Base-by-base conservation (phyloP, 1,140 invertebrate genomes). In the Cheumatopsyche charites region DNA sequence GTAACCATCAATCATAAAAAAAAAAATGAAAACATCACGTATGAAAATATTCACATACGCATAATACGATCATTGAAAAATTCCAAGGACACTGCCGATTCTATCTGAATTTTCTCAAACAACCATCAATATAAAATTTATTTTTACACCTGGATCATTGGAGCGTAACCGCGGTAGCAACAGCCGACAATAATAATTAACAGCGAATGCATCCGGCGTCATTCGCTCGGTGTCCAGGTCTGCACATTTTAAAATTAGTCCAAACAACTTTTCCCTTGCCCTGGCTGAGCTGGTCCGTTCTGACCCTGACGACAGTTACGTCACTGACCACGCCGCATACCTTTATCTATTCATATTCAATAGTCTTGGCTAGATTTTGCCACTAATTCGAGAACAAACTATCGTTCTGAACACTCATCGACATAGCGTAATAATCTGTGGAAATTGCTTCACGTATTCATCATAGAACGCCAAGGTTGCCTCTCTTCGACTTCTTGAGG, bases 211-310 rank as follows among this genome's bases (percentile, higher is more conserved):
- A 68, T 68, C 66, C 23, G 47, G 47, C 66, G 66, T 21, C 66
- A 29, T 29, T 55, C 36, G 65, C n/a, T n/a, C n/a, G n/a, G 29
- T 26, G 55, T 21, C 12, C 19, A 61, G 55, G 23, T 43, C 23
- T 55, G 47, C 47, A 43, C 66, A 45, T 42, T 26, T 68, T 66
- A 47, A 42, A 68, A 68, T 68, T 68, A 47, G 66, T 55, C 66
- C 66, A 68, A 68, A 68, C 66, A 68, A 68, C 66, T 68, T 68
- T 68, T 68, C 66, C 66, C 47, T 42, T 52, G 47, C 23, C 17
- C 29, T 36, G 45, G 66, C 49, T 21, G 66, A 23, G 23, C 49
- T 47, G 47, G 23, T 26, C n/a, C 7, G 26, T n/a, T 68, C 15
- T 68, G 66, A 68, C 66, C 66, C 66, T 68, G 66, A 68, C 47